Percentiles rank a stretch among this genome's conserved stretches.
These are phyloP conservation scores for Sorex fumeus DNA, from an alignment of 2,113 vertebrate genomes.

Conservation along the genomic window DNA sequence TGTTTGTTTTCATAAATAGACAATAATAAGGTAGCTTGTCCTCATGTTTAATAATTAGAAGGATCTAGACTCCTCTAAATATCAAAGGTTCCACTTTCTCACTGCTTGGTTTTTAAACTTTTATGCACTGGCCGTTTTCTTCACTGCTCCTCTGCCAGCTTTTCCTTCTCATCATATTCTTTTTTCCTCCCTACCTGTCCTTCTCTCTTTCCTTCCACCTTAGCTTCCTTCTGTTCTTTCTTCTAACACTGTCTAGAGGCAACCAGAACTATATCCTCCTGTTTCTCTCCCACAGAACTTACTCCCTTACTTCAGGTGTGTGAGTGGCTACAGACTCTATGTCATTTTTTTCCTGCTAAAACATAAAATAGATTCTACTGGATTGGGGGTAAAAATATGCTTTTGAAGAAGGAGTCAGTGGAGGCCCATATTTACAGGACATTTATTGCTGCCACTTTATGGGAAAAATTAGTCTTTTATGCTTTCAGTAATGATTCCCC, in stretches of 20 bases:
- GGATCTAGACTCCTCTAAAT: not conserved
- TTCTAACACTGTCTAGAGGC: not conserved
- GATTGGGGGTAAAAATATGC: conserved; percentile 70
- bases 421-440: conserved; percentile 75
- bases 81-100: not conserved
- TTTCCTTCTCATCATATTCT: not conserved
- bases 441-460: conserved; percentile 79
- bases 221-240: not conserved
- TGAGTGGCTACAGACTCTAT: not conserved
- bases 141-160: not conserved
- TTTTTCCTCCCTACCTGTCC: too few relatives aligned
- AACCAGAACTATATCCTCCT: not conserved
- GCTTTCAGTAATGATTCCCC: conserved; percentile 72
- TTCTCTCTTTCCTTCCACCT: not conserved
- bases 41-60: not conserved
- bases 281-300: not conserved
- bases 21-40: not conserved
- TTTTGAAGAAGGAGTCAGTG: conserved; percentile 78
- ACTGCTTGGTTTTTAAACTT: not conserved
- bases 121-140: not conserved
- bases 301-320: conserved; percentile 61
- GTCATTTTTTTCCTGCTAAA: conserved; percentile 80
- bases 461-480: conserved; percentile 77
- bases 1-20: conserved; percentile 14
- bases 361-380: conserved; percentile 69